These are phyloP conservation scores for Orthosia incerta DNA, from an alignment of 2,888 invertebrate genomes.

Conservation along the genomic window DNA sequence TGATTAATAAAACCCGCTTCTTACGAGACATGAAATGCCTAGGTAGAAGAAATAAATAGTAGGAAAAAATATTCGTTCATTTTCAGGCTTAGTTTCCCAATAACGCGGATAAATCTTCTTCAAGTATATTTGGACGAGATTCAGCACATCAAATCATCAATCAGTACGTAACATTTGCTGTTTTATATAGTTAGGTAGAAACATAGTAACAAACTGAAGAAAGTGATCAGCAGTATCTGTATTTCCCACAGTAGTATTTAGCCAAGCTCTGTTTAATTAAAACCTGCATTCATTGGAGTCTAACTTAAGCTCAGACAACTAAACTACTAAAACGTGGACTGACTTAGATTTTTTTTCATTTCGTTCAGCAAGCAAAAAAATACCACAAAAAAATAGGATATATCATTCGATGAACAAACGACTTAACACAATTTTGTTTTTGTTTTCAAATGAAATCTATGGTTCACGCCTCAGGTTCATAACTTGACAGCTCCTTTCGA, in stretches of 20 bases:
- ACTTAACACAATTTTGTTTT: constrained; percentile 9
- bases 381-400: neutral
- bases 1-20: constrained; percentile 35
- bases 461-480: constrained; percentile 32
- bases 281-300: constrained; percentile 3
- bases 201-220: neutral
- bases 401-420: neutral
- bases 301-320: neutral
- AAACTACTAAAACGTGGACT: neutral
- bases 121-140: neutral
- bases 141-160: neutral
- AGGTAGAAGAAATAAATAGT: constrained; percentile 35
- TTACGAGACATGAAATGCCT: constrained; percentile 24
- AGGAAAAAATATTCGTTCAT: constrained; percentile 24
- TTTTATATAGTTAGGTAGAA: neutral
- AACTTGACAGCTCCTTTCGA: constrained; percentile 41
- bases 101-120: constrained; percentile 6
- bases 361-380: constrained; percentile 1
- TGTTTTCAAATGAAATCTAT: constrained; percentile 31
- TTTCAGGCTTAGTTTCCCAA: constrained; percentile 15
- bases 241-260: constrained; percentile 20
- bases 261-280: constrained; percentile 13
- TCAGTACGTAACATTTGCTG: neutral
- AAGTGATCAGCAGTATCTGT: neutral
- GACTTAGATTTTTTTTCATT: neutral